A percentile compares a stretch with the other conserved stretches of the same genome.
These are phyloP conservation scores for Maccullochella peelii DNA, from an alignment of 2,113 vertebrate genomes.

Conservation along the genomic window DNA sequence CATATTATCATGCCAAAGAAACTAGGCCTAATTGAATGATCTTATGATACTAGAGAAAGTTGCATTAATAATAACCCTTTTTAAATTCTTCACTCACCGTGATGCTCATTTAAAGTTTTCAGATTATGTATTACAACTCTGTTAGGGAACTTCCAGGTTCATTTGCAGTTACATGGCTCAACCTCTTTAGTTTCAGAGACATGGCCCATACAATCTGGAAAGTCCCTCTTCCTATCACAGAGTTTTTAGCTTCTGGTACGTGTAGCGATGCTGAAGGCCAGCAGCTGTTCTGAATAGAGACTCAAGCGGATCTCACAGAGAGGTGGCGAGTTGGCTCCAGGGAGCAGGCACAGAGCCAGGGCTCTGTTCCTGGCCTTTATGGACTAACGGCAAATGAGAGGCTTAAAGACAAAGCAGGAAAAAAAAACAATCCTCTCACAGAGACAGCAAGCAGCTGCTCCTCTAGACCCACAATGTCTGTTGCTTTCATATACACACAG, in stretches of 20 bases:
- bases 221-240: conserved; percentile 10
- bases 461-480: conserved; percentile 61
- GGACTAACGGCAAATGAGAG: conserved; percentile 71
- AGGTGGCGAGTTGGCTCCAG: conserved; percentile 51
- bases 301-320: conserved; percentile 47
- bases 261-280: conserved; percentile 38
- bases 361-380: conserved; percentile 65
- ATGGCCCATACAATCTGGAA: background rate
- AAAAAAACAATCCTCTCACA: conserved; percentile 55
- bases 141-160: background rate
- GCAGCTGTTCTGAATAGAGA: conserved; percentile 68
- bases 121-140: background rate
- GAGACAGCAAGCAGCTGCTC: conserved; percentile 79
- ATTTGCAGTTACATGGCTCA: background rate
- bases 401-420: conserved; percentile 74
- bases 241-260: conserved; percentile 36
- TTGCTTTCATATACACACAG: conserved; percentile 69
- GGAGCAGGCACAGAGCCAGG: conserved; percentile 76
- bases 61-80: background rate
- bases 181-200: background rate
- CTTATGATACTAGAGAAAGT: background rate
- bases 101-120: background rate
- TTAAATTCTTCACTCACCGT: background rate
- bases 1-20: background rate
- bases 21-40: background rate